These are phyloP conservation scores for Tenualosa thibaudeaui DNA, from an alignment of 2,797 vertebrate species.

Conservation along the genomic window DNA sequence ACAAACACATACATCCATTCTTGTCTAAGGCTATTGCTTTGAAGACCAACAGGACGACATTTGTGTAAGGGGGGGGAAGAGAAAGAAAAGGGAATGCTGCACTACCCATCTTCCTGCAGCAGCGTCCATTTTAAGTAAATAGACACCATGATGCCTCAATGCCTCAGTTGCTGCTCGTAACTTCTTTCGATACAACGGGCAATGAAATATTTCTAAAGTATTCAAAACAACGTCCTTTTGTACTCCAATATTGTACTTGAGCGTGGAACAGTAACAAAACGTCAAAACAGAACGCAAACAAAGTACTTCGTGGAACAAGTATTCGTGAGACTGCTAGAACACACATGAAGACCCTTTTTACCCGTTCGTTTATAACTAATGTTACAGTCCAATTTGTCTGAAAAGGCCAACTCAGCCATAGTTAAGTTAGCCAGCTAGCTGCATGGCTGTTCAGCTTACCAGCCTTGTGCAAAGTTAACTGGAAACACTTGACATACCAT, in stretches of 20 bases:
- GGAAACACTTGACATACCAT: background rate
- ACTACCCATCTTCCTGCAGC: slow-evolving; percentile 15
- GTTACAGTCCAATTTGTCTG: background rate
- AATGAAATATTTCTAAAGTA: background rate
- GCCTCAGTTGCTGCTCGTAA: background rate
- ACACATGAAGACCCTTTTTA: background rate
- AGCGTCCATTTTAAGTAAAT: slow-evolving; percentile 21
- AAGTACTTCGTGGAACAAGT: background rate
- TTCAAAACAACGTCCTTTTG: background rate
- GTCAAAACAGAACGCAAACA: background rate
- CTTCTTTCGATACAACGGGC: background rate
- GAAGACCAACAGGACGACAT: background rate
- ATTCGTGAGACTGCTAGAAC: background rate
- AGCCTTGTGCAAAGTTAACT: slow-evolving; percentile 2
- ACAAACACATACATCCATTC: background rate
- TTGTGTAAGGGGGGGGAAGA: background rate
- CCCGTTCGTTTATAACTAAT: background rate
- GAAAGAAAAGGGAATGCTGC: background rate
- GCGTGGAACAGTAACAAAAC: background rate
- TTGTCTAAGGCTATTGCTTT: background rate
- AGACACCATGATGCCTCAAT: slow-evolving; percentile 11
- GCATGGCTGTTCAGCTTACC: background rate
- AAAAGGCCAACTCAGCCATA: slow-evolving; percentile 9
- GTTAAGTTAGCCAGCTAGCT: slow-evolving; percentile 14
- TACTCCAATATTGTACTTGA: background rate